Evolutionary conservation across 2,797 vertebrate species (phyloP).

Genomic region (Gadopsis marmoratus): DNA sequence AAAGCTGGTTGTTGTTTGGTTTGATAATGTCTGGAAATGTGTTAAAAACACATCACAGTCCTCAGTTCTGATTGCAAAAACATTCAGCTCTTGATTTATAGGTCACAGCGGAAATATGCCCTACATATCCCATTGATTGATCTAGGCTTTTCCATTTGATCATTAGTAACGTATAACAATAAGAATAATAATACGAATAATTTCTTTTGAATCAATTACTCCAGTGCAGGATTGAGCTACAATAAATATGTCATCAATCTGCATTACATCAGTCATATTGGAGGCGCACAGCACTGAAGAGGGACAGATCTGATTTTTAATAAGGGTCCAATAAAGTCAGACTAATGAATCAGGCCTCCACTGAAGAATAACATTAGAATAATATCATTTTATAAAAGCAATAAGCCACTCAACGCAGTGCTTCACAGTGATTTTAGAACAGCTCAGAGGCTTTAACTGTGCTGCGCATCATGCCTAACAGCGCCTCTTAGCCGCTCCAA

Average conservation of each 20-base stretch:
- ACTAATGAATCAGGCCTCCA: conserved; percentile 57
- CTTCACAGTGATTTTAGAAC: conserved; percentile 67
- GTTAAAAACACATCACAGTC: background rate
- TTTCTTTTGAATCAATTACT: background rate
- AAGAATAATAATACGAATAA: background rate
- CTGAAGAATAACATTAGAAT: conserved; percentile 70
- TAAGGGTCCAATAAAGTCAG: conserved; percentile 49
- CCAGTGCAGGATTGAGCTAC: background rate
- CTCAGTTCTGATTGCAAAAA: background rate
- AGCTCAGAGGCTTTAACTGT: conserved; percentile 69
- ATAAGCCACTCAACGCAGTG: conserved; percentile 68
- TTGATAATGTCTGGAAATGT: background rate
- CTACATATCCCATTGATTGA: background rate
- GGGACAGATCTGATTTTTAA: conserved; percentile 40
- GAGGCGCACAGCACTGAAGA: conserved; percentile 17
- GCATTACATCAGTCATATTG: conserved; percentile 15
- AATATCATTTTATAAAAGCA: conserved; percentile 70
- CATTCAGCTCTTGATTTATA: background rate
- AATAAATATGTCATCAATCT: conserved; percentile 36
- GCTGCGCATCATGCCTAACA: conserved; percentile 64
- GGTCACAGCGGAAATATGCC: no score
- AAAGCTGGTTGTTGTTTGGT: background rate
- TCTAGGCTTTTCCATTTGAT: background rate
- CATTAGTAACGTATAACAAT: background rate
- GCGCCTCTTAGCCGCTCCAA: conserved; percentile 68